Evolutionary conservation across 2,888 invertebrate genomes (phyloP).

Genomic region (Thereva nobilitata): DNA sequence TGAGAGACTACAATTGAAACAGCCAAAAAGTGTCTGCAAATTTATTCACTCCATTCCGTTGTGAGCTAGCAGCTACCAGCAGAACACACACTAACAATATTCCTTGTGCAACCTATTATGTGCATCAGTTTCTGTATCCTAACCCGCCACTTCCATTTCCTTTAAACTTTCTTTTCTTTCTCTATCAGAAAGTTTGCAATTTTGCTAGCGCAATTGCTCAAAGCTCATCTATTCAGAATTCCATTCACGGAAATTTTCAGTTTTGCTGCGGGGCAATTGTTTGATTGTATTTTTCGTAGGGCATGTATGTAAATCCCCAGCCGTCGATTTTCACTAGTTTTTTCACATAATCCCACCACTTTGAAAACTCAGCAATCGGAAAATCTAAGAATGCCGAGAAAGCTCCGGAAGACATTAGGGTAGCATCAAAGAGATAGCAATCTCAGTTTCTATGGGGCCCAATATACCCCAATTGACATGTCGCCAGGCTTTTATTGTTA

Average conservation of each 20-base stretch:
- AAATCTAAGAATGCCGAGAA: constrained; percentile 13
- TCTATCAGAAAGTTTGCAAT: not conserved
- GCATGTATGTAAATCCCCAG: constrained; percentile 21
- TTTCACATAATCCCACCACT: not conserved
- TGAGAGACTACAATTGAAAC: not conserved
- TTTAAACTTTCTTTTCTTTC: no score
- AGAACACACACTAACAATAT: not conserved
- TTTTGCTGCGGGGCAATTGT: constrained; percentile 1
- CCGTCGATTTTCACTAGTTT: constrained; percentile 1
- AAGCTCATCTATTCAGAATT: constrained; percentile 7
- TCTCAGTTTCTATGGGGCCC: constrained; percentile 16
- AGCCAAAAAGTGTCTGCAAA: not conserved
- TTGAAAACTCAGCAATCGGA: constrained; percentile 30
- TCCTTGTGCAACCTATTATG: not conserved
- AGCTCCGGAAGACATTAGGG: constrained; percentile 32
- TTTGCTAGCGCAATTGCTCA: constrained; percentile 8
- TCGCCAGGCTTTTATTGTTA: constrained; percentile 16
- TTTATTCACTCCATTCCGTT: no score
- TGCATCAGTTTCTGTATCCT: no score
- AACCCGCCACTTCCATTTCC: no score
- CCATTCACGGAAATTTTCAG: constrained; percentile 8
- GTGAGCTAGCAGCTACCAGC: no score
- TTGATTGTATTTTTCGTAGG: not conserved
- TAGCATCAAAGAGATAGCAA: constrained; percentile 27
- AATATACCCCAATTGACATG: constrained; percentile 10